These are phyloP conservation scores for Torymus texanus DNA, from an alignment of 2,888 invertebrate genomes.

Conservation along the genomic window DNA sequence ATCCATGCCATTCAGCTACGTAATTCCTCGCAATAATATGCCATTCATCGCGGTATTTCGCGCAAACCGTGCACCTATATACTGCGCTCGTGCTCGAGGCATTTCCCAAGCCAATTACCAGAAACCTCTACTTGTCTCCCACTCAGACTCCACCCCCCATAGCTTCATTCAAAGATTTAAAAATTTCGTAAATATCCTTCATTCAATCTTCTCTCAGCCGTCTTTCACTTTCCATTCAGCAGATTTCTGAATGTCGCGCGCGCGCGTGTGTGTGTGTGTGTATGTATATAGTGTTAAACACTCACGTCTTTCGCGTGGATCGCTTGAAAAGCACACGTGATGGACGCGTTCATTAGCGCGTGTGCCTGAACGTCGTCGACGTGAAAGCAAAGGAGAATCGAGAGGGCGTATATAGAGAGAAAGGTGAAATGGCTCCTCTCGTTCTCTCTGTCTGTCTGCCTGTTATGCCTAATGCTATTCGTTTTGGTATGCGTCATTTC, in stretches of 20 bases:
- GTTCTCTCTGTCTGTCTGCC: too few relatives aligned
- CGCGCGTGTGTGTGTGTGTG: not conserved
- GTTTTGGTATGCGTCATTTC: too few relatives aligned
- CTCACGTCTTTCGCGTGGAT: not conserved
- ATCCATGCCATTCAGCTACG: not conserved
- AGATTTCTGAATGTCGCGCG: not conserved
- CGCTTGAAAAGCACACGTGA: slow-evolving; percentile 2
- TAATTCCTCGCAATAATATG: not conserved
- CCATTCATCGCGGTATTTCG: not conserved
- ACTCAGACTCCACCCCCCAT: not conserved
- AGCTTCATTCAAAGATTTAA: slow-evolving; percentile 2
- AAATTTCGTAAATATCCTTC: slow-evolving; percentile 36
- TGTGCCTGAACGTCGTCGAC: not conserved
- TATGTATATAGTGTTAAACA: not conserved
- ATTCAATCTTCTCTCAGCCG: not conserved
- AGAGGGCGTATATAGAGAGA: too few relatives aligned
- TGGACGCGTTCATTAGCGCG: slow-evolving; percentile 28
- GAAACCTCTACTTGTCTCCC: slow-evolving; percentile 11
- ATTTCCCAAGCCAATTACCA: slow-evolving; percentile 27
- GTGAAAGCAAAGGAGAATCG: slow-evolving; percentile 1
- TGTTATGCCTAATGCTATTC: too few relatives aligned
- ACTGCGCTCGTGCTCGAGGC: not conserved
- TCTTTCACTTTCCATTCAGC: not conserved
- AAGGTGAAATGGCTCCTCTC: too few relatives aligned
- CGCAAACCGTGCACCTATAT: not conserved